phyloP scores from a whole-genome alignment of 1,140 invertebrate species.

The Zaprionus lachaisei region DNA sequence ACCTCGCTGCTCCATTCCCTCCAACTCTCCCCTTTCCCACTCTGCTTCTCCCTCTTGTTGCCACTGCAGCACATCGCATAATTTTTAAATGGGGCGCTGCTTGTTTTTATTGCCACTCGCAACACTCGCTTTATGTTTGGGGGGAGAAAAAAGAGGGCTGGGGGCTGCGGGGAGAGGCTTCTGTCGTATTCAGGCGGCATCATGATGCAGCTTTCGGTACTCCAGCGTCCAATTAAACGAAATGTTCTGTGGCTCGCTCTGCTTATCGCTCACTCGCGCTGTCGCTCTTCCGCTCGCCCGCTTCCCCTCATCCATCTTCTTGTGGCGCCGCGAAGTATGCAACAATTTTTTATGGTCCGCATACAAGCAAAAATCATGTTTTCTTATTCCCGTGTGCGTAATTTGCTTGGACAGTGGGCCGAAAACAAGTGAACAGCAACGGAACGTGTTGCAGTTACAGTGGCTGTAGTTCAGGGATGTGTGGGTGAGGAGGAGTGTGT shows the following conservation, averaged over 20 bases:
- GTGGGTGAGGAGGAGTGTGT: neutral
- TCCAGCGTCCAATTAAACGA: constrained; percentile 80
- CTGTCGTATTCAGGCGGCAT: constrained; percentile 65
- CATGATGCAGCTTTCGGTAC: constrained; percentile 75
- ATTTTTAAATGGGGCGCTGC: constrained; percentile 55
- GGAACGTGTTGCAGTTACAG: constrained; percentile 13
- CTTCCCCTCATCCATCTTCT: constrained; percentile 37
- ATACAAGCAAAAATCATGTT: constrained; percentile 82
- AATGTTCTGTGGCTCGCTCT: constrained; percentile 73
- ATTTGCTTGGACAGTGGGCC: constrained; percentile 56
- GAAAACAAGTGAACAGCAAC: constrained; percentile 55
- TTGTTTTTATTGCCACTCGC: constrained; percentile 51
- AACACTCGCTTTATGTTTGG: constrained; percentile 17
- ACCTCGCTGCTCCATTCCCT: neutral
- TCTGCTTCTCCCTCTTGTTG: constrained; percentile 18
- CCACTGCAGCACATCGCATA: constrained; percentile 45
- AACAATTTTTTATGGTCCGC: constrained; percentile 79
- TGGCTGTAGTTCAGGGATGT: constrained; percentile 11
- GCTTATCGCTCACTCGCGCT: constrained; percentile 29
- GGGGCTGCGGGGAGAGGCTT: neutral
- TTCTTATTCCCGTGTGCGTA: constrained; percentile 82
- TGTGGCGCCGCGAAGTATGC: constrained; percentile 70
- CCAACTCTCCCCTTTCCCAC: neutral
- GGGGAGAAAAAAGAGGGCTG: neutral
- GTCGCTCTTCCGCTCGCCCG: neutral